Evolutionary conservation across 2,888 invertebrate genomes (phyloP).

Genomic region (Idaea aversata): DNA sequence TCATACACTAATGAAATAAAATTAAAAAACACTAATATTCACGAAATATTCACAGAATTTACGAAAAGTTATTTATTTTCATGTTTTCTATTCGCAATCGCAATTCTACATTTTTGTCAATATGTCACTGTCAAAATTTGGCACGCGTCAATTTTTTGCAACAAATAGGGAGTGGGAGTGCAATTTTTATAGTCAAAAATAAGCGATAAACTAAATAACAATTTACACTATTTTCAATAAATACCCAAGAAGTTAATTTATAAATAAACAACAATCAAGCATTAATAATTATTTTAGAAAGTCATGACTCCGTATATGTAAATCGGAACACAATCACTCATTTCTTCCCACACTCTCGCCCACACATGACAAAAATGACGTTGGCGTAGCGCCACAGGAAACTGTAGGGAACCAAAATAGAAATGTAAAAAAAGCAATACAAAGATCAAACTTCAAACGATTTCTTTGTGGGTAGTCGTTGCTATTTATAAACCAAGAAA

Average conservation of each 20-base stretch:
- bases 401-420: not conserved
- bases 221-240: too few relatives aligned
- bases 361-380: not conserved
- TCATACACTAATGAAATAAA: conserved; percentile 24
- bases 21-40: not conserved
- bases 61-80: not conserved
- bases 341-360: too few relatives aligned
- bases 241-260: too few relatives aligned
- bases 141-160: conserved; percentile 12
- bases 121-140: conserved; percentile 35
- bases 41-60: not conserved
- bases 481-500: not conserved
- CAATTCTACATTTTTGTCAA: conserved; percentile 22
- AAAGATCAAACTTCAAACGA: not conserved
- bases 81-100: conserved; percentile 9
- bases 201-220: too few relatives aligned
- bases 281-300: too few relatives aligned
- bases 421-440: not conserved
- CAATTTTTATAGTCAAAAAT: not conserved
- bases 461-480: not conserved
- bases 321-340: too few relatives aligned
- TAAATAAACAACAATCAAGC: too few relatives aligned
- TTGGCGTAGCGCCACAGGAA: not conserved
- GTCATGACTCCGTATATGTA: too few relatives aligned
- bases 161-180: not conserved